Evolutionary conservation across 2,888 invertebrate genomes (phyloP).

Genomic region (Mantis religiosa): DNA sequence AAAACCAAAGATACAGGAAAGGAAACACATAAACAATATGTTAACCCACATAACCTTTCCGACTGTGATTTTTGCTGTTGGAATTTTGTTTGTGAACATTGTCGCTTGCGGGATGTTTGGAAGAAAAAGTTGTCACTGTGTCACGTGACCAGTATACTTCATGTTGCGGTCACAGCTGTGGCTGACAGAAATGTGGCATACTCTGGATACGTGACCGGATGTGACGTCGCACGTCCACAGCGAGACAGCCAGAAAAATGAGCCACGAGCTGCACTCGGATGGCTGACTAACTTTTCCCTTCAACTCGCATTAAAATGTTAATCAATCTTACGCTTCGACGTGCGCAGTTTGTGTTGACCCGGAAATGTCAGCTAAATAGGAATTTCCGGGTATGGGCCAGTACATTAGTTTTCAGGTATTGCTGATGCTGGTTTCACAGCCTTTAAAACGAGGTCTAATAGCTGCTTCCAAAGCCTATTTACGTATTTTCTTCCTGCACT

Average conservation of each 20-base stretch:
- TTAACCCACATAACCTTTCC: not conserved
- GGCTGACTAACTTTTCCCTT: not conserved
- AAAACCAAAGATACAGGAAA: not conserved
- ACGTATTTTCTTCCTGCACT: too few species aligned
- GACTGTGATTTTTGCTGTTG: not conserved
- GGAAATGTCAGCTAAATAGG: not conserved
- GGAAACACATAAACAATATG: not conserved
- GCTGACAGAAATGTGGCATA: not conserved
- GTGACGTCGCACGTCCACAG: not conserved
- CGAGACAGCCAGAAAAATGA: not conserved
- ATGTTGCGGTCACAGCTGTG: not conserved
- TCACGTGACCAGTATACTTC: not conserved
- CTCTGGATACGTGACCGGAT: not conserved
- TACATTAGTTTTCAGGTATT: not conserved
- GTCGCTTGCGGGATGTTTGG: not conserved
- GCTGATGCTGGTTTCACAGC: too few species aligned
- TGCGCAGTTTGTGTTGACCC: not conserved
- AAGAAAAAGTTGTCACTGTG: not conserved
- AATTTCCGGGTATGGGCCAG: not conserved
- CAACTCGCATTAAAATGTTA: not conserved
- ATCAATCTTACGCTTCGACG: not conserved
- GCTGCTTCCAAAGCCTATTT: not conserved
- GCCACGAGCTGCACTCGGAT: not conserved
- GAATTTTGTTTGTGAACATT: not conserved
- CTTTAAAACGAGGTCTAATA: too few species aligned